A percentile compares a stretch with the other conserved stretches of the same genome.
phyloP scores from a whole-genome alignment of 2,113 vertebrate genomes.

The Stigmatopora nigra region DNA sequence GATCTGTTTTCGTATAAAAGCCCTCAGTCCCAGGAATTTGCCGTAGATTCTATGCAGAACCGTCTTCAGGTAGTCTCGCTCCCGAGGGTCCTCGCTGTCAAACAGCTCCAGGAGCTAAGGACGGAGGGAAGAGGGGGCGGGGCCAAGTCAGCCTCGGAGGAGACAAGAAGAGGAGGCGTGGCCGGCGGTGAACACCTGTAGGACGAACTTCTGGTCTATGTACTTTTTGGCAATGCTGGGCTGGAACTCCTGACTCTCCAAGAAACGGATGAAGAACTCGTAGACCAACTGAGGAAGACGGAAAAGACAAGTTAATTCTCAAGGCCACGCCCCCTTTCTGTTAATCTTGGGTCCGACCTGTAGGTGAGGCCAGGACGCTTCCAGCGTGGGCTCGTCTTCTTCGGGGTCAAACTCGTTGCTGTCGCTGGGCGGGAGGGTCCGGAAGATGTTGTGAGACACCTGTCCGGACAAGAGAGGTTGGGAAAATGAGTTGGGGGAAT shows the following conservation, averaged over 20 bases:
- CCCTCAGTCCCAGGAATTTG: slow-evolving; percentile 99
- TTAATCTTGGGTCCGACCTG: slow-evolving; percentile 84
- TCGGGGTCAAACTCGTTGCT: slow-evolving; percentile 99
- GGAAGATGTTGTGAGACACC: slow-evolving; percentile 99
- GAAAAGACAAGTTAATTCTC: not conserved
- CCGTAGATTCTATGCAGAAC: slow-evolving; percentile 99
- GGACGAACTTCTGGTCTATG: slow-evolving; percentile 99
- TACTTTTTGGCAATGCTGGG: slow-evolving; percentile 99
- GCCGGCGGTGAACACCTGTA: slow-evolving; percentile 80
- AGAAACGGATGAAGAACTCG: slow-evolving; percentile 99
- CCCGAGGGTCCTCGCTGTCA: slow-evolving; percentile 97
- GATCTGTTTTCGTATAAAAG: slow-evolving; percentile 99
- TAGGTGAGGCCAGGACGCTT: slow-evolving; percentile 98
- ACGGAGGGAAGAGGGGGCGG: not conserved
- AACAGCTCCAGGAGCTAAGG: slow-evolving; percentile 92
- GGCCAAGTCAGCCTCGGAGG: not conserved
- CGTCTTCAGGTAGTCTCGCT: slow-evolving; percentile 99
- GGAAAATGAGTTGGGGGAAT: too few relatives aligned
- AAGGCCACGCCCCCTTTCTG: too few relatives aligned
- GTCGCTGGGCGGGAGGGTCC: slow-evolving; percentile 98
- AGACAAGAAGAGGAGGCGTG: not conserved
- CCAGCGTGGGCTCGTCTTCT: slow-evolving; percentile 97
- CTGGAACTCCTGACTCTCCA: slow-evolving; percentile 99
- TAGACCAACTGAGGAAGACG: slow-evolving; percentile 84
- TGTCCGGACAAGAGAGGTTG: slow-evolving; percentile 27